Evolutionary conservation across 2,797 vertebrate genomes (phyloP).

Genomic region (Dendrocincla tyrannina): DNA sequence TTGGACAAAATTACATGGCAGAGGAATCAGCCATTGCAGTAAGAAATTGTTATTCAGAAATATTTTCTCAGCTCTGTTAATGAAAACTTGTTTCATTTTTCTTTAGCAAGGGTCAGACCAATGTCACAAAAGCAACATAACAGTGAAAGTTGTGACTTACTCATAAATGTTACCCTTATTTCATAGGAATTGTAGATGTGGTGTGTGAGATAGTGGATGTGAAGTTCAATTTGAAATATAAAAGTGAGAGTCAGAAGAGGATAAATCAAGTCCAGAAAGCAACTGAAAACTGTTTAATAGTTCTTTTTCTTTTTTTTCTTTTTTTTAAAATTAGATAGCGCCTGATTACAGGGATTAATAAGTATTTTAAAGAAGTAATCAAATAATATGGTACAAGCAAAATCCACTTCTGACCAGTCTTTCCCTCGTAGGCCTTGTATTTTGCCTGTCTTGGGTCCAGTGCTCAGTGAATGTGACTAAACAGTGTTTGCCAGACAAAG

Average conservation of each 20-base stretch:
- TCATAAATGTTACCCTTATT: not conserved
- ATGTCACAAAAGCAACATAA: not conserved
- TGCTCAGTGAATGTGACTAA: not conserved
- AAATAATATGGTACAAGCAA: not conserved
- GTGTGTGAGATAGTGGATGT: not conserved
- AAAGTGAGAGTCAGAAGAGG: not conserved
- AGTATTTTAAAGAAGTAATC: not conserved
- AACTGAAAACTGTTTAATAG: not conserved
- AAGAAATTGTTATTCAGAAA: not conserved
- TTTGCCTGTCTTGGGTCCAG: not conserved
- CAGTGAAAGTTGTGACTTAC: not conserved
- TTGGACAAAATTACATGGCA: not conserved
- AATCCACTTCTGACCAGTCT: not conserved
- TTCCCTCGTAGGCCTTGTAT: not conserved
- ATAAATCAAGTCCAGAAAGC: not conserved
- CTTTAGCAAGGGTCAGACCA: not conserved
- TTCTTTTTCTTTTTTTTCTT: not conserved
- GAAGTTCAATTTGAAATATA: not conserved
- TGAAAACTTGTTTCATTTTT: not conserved
- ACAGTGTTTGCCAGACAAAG: not conserved
- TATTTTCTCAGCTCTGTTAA: not conserved
- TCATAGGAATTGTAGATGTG: not conserved
- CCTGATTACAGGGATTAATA: not conserved
- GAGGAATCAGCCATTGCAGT: not conserved
- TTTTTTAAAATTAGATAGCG: not conserved